Conservation (phyloP, 2,888 invertebrate species). For the Orthonevra nobilis region DNA sequence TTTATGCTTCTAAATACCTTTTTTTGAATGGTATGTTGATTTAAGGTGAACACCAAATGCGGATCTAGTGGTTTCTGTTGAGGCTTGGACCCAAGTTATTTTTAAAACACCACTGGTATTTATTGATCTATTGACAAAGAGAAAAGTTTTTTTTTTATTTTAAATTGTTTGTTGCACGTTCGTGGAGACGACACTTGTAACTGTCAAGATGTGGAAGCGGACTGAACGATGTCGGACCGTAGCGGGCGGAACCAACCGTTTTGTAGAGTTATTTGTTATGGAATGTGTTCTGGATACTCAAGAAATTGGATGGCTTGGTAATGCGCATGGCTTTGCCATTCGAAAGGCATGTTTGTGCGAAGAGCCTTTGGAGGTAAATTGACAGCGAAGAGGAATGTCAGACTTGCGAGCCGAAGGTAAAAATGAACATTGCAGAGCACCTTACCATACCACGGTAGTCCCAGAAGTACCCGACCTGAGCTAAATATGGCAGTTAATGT, state of each 20-base stretch:
- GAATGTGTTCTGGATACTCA: conserved; percentile 64
- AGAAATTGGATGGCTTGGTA: conserved; percentile 23
- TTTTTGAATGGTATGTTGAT: conserved; percentile 20
- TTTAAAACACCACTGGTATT: conserved; percentile 37
- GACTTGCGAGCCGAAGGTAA: neutral
- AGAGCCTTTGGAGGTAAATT: neutral
- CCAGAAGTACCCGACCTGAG: too few species aligned
- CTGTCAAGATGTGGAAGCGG: conserved; percentile 59
- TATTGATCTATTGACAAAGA: conserved; percentile 24
- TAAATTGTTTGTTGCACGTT: too few species aligned
- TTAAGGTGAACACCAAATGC: conserved; percentile 43
- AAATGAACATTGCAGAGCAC: too few species aligned
- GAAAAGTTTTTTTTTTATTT: conserved; percentile 5
- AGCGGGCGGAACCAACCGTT: conserved; percentile 30
- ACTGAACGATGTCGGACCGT: conserved; percentile 41
- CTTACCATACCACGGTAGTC: too few species aligned
- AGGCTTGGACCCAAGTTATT: conserved; percentile 53
- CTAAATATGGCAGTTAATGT: too few species aligned
- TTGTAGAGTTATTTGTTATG: conserved; percentile 51
- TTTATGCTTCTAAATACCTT: conserved; percentile 54
- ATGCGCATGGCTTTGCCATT: conserved; percentile 35
- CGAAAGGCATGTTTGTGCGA: conserved; percentile 21
- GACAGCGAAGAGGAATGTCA: conserved; percentile 20
- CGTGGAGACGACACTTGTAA: conserved; percentile 31
- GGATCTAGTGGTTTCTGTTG: conserved; percentile 6